These are phyloP conservation scores for Lottia gigantea DNA, from an alignment of 2,888 invertebrate species.

Conservation along the genomic window DNA sequence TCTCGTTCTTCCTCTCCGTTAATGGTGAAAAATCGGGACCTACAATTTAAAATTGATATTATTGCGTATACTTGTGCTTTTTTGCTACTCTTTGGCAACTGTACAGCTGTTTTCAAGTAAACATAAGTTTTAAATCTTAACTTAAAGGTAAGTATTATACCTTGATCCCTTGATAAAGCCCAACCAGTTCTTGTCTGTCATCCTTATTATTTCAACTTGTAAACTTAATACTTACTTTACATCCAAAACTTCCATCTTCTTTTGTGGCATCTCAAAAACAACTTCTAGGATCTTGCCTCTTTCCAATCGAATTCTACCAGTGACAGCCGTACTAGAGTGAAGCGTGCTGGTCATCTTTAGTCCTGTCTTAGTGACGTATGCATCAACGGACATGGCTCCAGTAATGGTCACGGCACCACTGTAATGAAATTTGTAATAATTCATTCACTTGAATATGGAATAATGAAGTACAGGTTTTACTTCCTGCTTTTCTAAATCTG, in stretches of 20 bases:
- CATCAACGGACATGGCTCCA: constrained; percentile 86
- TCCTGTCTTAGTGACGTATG: constrained; percentile 83
- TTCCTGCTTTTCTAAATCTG: no score
- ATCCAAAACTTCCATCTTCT: constrained; percentile 86
- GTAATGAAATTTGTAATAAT: constrained; percentile 23
- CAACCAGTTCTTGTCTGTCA: no score
- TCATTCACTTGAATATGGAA: no score
- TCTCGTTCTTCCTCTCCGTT: constrained; percentile 72
- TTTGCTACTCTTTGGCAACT: no score
- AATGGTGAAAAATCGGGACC: constrained; percentile 59
- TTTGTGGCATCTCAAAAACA: constrained; percentile 83
- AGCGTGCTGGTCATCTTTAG: constrained; percentile 85
- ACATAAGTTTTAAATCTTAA: no score
- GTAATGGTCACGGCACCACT: constrained; percentile 87
- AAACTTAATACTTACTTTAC: constrained; percentile 70
- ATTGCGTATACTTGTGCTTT: no score
- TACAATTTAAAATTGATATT: constrained; percentile 29
- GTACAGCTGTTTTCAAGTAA: no score
- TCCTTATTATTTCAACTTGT: not conserved
- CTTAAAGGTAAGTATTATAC: no score
- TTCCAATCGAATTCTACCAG: constrained; percentile 78
- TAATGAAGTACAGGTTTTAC: no score
- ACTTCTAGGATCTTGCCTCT: constrained; percentile 78
- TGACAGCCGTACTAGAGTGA: constrained; percentile 85
- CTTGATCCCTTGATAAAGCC: no score